Conservation (phyloP, 2,113 vertebrate genomes). For the Coturnix japonica region DNA sequence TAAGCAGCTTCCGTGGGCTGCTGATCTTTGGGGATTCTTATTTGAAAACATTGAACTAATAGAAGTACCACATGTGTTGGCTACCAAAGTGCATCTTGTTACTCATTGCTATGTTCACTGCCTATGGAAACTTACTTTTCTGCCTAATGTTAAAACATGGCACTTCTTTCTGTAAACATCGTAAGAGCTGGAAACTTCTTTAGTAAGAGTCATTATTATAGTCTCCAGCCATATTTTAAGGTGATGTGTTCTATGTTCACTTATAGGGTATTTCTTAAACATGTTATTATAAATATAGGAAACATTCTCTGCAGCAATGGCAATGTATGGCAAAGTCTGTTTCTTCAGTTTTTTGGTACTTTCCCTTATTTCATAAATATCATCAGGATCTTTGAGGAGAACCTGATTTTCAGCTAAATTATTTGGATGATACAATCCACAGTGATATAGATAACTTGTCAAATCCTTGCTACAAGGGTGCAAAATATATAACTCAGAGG, state of each 20-base stretch:
- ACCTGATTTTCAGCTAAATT: background rate
- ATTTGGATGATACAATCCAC: background rate
- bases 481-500: background rate
- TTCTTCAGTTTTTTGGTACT: background rate
- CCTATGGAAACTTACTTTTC: slow-evolving; percentile 61
- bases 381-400: background rate
- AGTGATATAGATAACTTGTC: background rate
- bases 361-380: background rate
- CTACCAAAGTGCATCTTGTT: slow-evolving; percentile 50
- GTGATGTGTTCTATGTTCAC: background rate
- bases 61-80: slow-evolving; percentile 64
- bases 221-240: background rate
- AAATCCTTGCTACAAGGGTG: background rate
- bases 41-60: slow-evolving; percentile 31
- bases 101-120: slow-evolving; percentile 36
- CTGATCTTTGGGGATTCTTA: slow-evolving; percentile 42
- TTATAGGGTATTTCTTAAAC: background rate
- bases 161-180: slow-evolving; percentile 48
- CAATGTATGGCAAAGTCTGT: background rate
- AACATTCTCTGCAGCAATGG: background rate
- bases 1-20: slow-evolving; percentile 50
- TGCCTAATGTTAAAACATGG: slow-evolving; percentile 38
- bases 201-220: background rate
- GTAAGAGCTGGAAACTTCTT: slow-evolving; percentile 51
- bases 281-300: slow-evolving; percentile 6